Percentiles rank a stretch among this genome's conserved stretches.
Evolutionary conservation across 1,140 invertebrate genomes (phyloP).

Genomic region (Tetranychus urticae): DNA sequence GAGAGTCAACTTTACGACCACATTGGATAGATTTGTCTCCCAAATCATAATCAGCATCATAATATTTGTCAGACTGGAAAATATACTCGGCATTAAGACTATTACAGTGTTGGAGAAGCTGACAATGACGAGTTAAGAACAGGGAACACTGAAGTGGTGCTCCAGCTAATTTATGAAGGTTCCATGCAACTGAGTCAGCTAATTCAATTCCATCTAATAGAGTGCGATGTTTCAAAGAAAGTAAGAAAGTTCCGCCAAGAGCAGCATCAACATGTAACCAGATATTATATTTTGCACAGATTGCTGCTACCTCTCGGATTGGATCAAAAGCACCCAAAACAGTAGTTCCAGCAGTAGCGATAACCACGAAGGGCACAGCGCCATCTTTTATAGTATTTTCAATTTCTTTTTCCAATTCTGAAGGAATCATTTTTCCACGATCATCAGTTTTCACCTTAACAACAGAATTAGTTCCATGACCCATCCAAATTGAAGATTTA

Average conservation of each 20-base stretch:
- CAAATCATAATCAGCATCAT: constrained; percentile 86
- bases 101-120: constrained; percentile 79
- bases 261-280: constrained; percentile 44
- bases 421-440: constrained; percentile 34
- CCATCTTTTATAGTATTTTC: constrained; percentile 21
- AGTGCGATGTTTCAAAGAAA: constrained; percentile 73
- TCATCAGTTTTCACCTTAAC: constrained; percentile 38
- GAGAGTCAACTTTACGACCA: constrained; percentile 90
- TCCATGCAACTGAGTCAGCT: constrained; percentile 93
- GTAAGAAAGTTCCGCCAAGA: constrained; percentile 80
- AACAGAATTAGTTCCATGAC: constrained; percentile 48
- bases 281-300: background rate
- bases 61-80: constrained; percentile 95
- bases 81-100: constrained; percentile 89
- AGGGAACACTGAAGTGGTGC: constrained; percentile 85
- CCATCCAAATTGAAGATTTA: constrained; percentile 56
- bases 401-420: constrained; percentile 32
- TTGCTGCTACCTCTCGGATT: constrained; percentile 35
- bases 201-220: constrained; percentile 71
- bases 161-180: constrained; percentile 95
- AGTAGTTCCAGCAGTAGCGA: constrained; percentile 39
- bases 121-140: constrained; percentile 83
- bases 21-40: constrained; percentile 98
- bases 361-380: constrained; percentile 37
- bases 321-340: constrained; percentile 70